phyloP scores from a whole-genome alignment of 2,888 invertebrate species.

The Acrobasis suavella region DNA sequence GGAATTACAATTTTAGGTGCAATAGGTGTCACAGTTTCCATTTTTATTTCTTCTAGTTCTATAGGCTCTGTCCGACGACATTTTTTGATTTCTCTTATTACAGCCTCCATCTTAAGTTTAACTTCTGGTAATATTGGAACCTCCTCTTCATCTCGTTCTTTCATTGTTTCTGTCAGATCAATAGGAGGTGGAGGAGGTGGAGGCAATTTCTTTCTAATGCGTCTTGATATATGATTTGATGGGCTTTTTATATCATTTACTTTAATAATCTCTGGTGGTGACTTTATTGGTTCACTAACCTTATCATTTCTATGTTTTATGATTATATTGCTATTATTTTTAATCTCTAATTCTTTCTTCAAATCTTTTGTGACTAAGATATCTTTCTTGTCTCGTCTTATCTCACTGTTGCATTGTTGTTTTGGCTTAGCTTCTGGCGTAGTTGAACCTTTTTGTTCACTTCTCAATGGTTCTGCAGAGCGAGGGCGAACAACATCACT shows the following conservation, averaged over 20 bases:
- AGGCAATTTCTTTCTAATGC: constrained; percentile 68
- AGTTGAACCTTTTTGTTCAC: constrained; percentile 38
- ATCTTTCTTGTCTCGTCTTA: constrained; percentile 32
- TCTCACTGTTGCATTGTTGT: constrained; percentile 30
- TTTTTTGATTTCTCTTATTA: constrained; percentile 80
- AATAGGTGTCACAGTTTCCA: constrained; percentile 54
- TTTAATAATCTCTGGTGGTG: constrained; percentile 28
- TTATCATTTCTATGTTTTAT: constrained; percentile 32
- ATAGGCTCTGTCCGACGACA: constrained; percentile 65
- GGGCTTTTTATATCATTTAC: constrained; percentile 55
- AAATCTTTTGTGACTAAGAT: constrained; percentile 31
- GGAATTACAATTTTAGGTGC: constrained; percentile 74
- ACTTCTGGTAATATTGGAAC: constrained; percentile 77
- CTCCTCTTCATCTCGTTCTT: constrained; percentile 44
- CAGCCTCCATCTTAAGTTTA: constrained; percentile 84
- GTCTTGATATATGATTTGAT: constrained; percentile 58
- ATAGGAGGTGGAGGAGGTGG: constrained; percentile 72
- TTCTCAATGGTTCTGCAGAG: constrained; percentile 41
- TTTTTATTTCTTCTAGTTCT: constrained; percentile 53
- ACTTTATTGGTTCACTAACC: constrained; percentile 14
- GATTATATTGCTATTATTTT: constrained; percentile 26
- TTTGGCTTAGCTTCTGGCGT: constrained; percentile 30
- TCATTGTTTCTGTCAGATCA: constrained; percentile 36
- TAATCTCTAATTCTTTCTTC: constrained; percentile 23
- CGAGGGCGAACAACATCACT: constrained; percentile 39